These are phyloP conservation scores for Cromileptes altivelis DNA, from an alignment of 2,113 vertebrate species.

Conservation along the genomic window DNA sequence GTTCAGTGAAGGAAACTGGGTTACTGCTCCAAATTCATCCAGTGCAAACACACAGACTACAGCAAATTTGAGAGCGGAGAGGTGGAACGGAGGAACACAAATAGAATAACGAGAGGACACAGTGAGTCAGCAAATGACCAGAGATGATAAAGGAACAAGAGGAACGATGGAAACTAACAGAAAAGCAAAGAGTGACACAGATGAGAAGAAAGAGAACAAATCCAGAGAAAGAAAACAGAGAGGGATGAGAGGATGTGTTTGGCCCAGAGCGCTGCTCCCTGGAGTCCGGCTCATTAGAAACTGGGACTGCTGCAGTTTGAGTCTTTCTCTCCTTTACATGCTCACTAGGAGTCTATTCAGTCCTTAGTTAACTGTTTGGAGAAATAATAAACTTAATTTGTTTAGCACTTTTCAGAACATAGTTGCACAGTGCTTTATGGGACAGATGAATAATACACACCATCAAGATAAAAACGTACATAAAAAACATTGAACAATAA, in stretches of 20 bases:
- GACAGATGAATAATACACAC: no score
- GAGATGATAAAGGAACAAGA: neutral
- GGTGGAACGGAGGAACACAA: slow-evolving; percentile 5
- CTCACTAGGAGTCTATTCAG: slow-evolving; percentile 4
- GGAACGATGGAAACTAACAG: neutral
- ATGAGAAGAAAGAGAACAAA: neutral
- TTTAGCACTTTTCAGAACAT: no score
- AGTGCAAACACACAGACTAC: neutral
- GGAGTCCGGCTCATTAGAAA: slow-evolving; percentile 43
- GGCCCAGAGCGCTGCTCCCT: slow-evolving; percentile 11
- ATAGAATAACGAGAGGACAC: slow-evolving; percentile 33
- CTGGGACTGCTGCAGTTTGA: slow-evolving; percentile 30
- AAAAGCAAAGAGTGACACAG: neutral
- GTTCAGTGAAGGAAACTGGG: slow-evolving; percentile 21
- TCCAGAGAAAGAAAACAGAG: neutral
- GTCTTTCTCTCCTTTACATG: neutral
- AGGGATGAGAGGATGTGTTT: slow-evolving; percentile 9
- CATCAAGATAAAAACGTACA: no score
- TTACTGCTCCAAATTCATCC: slow-evolving; percentile 27
- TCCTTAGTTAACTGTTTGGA: no score
- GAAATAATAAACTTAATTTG: no score
- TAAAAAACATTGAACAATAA: no score
- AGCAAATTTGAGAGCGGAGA: neutral
- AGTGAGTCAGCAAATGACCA: slow-evolving; percentile 35
- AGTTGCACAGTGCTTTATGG: no score